A percentile compares a stretch with the other conserved stretches of the same genome.
Conservation (phyloP, 2,888 invertebrate species). For the Trichacis sp. region DNA sequence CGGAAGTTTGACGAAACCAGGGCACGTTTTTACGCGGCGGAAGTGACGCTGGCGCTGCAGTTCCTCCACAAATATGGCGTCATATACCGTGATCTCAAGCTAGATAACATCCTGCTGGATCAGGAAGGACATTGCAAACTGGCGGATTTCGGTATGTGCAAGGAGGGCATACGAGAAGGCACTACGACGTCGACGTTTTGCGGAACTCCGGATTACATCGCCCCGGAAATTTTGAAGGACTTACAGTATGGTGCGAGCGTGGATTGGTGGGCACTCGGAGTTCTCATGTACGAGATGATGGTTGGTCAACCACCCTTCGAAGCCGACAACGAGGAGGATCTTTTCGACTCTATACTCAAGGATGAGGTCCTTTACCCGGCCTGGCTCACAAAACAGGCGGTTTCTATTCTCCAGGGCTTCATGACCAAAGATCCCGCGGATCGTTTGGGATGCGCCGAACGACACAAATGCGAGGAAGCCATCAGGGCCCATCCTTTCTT, state of each 20-base stretch:
- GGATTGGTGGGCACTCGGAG: slow-evolving; percentile 98
- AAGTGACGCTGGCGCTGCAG: slow-evolving; percentile 96
- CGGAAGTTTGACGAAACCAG: slow-evolving; percentile 97
- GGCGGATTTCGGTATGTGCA: slow-evolving; percentile 99
- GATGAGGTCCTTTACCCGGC: slow-evolving; percentile 99
- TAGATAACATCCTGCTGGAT: slow-evolving; percentile 98
- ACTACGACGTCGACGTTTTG: slow-evolving; percentile 94
- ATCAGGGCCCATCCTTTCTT: slow-evolving; percentile 94
- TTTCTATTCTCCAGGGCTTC: slow-evolving; percentile 92
- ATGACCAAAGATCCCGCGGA: slow-evolving; percentile 98
- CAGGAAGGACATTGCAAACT: slow-evolving; percentile 95
- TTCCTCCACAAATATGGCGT: slow-evolving; percentile 97
- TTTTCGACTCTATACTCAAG: slow-evolving; percentile 97
- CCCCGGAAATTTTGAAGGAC: slow-evolving; percentile 96
- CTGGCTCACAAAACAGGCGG: slow-evolving; percentile 93
- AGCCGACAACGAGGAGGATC: slow-evolving; percentile 99
- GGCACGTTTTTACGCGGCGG: slow-evolving; percentile 97
- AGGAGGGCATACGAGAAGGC: slow-evolving; percentile 93
- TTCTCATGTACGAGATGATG: slow-evolving; percentile 99
- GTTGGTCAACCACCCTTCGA: slow-evolving; percentile 99
- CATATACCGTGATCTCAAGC: slow-evolving; percentile 97
- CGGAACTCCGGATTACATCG: slow-evolving; percentile 99
- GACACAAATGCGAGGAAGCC: slow-evolving; percentile 80
- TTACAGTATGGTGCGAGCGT: slow-evolving; percentile 90
- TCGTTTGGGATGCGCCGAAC: slow-evolving; percentile 88